A percentile compares a stretch with the other conserved stretches of the same genome.
Conservation (phyloP, 2,797 vertebrate genomes). For the Agapornis canus region DNA sequence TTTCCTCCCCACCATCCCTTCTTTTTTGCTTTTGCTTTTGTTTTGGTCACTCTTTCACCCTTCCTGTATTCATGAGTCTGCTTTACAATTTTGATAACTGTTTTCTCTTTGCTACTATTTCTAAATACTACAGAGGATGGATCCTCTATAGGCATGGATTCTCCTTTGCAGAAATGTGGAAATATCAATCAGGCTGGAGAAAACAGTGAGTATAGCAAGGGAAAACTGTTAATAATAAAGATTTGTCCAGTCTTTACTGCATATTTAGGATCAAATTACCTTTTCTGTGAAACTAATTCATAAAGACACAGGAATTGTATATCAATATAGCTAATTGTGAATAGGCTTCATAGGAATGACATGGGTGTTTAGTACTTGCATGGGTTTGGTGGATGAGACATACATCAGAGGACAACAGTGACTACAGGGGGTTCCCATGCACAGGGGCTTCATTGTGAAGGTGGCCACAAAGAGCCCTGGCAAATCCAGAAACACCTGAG, state of each 20-base stretch:
- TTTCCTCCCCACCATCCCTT: background rate
- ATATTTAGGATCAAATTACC: background rate
- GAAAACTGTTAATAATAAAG: background rate
- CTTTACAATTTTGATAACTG: background rate
- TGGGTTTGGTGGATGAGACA: background rate
- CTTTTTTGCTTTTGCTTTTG: background rate
- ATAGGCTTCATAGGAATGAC: background rate
- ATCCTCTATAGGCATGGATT: background rate
- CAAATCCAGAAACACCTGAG: background rate
- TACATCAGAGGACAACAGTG: background rate
- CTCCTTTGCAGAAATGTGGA: background rate
- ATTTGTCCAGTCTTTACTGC: background rate
- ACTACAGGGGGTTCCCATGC: accelerated
- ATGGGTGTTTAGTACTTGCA: accelerated
- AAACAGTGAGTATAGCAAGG: background rate
- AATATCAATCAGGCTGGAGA: background rate
- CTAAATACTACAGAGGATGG: background rate
- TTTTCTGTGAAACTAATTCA: background rate
- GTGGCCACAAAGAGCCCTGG: background rate
- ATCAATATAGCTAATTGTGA: background rate
- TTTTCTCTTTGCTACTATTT: background rate
- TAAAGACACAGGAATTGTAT: background rate
- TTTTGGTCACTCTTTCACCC: background rate
- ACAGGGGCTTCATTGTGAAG: background rate
- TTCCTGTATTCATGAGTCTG: background rate